Evolutionary conservation across 2,113 vertebrate genomes (phyloP).

Genomic region (Oenanthe oenanthe): DNA sequence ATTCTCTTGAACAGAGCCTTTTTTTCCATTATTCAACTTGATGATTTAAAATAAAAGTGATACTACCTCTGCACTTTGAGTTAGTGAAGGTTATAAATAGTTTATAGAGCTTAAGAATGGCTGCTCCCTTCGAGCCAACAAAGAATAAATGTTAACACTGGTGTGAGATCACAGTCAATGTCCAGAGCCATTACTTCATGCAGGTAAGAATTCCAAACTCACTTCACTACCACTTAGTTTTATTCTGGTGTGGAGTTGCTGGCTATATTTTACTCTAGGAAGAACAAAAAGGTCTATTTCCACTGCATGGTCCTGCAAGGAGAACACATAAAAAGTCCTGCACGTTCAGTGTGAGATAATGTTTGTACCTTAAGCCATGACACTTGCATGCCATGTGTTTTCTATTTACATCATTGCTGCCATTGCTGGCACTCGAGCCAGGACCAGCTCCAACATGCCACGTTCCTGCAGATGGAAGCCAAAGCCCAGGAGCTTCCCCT

Average conservation of each 20-base stretch:
- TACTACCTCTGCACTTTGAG: neutral
- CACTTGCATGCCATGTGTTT: neutral
- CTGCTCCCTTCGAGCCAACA: neutral
- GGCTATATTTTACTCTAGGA: neutral
- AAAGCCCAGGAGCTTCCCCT: neutral
- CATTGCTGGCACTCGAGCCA: neutral
- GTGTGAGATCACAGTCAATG: neutral
- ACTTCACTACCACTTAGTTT: neutral
- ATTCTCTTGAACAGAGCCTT: neutral
- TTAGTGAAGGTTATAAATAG: neutral
- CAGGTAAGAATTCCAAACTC: neutral
- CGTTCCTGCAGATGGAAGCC: neutral
- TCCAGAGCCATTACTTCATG: neutral
- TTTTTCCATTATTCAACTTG: constrained; percentile 7
- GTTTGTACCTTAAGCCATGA: neutral
- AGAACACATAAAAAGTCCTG: neutral
- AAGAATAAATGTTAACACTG: neutral
- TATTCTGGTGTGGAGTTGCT: neutral
- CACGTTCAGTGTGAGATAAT: neutral
- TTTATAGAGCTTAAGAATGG: neutral
- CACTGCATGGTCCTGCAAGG: neutral
- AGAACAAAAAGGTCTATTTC: neutral
- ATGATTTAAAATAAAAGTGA: constrained; percentile 9
- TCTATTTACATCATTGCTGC: neutral
- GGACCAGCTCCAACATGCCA: neutral